Conservation (phyloP, 2,113 vertebrate species). For the Malaclemys terrapin region DNA sequence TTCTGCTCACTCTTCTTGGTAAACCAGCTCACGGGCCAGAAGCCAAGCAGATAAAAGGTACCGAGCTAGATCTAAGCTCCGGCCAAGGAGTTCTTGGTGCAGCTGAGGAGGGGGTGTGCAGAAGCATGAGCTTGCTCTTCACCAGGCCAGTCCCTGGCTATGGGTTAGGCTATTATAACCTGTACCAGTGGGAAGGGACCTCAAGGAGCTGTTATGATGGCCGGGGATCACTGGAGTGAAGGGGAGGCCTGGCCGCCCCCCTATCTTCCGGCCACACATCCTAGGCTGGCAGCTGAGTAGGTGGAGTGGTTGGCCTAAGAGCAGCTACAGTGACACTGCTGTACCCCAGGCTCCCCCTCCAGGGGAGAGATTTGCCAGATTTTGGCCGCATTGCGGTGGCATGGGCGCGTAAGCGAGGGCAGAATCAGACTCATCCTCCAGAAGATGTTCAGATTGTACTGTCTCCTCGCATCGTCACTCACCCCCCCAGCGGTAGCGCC, state of each 20-base stretch:
- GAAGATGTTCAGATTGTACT: neutral
- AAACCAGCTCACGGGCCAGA: neutral
- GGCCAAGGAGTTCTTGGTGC: neutral
- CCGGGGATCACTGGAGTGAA: neutral
- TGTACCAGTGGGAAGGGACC: neutral
- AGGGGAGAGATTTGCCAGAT: neutral
- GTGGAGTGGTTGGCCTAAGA: neutral
- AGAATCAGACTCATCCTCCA: neutral
- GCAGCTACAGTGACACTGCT: neutral
- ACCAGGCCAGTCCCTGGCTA: neutral
- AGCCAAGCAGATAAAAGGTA: neutral
- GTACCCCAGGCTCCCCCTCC: neutral
- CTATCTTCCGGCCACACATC: neutral
- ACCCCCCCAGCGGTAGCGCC: neutral
- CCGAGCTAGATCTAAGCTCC: neutral
- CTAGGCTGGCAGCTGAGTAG: neutral
- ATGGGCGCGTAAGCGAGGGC: neutral
- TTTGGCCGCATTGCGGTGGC: neutral
- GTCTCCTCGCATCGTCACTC: neutral
- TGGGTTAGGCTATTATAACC: neutral
- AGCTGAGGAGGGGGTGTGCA: neutral
- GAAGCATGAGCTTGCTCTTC: neutral
- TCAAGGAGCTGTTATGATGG: neutral
- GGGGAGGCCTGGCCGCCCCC: neutral
- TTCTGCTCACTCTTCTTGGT: neutral